Evolutionary conservation across 2,113 vertebrate species (phyloP), one percentile per base, ranked within the genome.

Genomic region (Urocitellus parryii): DNA sequence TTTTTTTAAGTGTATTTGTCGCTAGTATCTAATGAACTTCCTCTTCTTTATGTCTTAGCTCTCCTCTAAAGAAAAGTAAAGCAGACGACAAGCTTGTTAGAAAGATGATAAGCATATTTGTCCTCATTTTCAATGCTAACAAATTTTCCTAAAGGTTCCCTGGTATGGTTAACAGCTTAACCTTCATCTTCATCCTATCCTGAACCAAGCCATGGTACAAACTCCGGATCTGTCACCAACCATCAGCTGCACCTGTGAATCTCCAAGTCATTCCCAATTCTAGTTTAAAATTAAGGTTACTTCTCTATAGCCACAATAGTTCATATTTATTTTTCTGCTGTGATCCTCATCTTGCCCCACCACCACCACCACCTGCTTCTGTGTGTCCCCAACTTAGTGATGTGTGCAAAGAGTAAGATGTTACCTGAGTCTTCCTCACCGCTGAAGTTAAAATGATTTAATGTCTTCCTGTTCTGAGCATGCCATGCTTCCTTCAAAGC

Each of bases 1-100:
- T 95, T 91, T 88, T 56, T 8, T 39, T 78, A 83, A 67, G 12
- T 89, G 29, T 14, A 74, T 17, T 83, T 92, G 12, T 91, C 48
- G 86, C 20, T 72, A 67, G 9, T 11, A 80, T 5, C 8, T 51
- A 70, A 79, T 51, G 18, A 77, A 82, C 3, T 67, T 85, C 85
- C 11, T 92, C 48, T 8, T 91, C 12, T 82, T 67, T 65, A 25
- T 76, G 53, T 22, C 8, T 96, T 81, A 56, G 37, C 32, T 67
- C 11, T 34, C 91, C 53, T 92, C 22, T 93, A 82, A 88, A 81
- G 12, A 70, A n/a, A 92, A 58, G 45, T 74, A 82, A 89, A 78
- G 9, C 32, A 81, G 29, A 68, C 2, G 70, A 42, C 24, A 93
- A 56, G 61, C 16, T 74, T 88, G 8, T 70, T 83, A 20, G 18